Base-by-base conservation (phyloP, 2,888 invertebrate genomes). In the Deilephila elpenor region DNA sequence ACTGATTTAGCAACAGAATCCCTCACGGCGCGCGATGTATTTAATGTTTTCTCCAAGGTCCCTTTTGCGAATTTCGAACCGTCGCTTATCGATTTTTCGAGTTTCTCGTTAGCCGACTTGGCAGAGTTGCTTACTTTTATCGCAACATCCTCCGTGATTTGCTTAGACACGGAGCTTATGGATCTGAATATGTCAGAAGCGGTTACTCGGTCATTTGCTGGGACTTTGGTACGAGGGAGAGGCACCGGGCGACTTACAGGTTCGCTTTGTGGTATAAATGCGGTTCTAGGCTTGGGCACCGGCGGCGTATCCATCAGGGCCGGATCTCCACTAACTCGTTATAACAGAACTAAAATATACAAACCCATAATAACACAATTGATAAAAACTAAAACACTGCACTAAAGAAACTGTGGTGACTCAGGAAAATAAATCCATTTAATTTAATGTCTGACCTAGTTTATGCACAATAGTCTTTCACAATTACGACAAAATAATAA, bases 1-100 rank as follows among this genome's bases (percentile, higher is more conserved):
- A 96, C 95, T 61, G 96, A 96, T 78, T 95, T 96, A 5, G 95
- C 93, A 20, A 96, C 95, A 70, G 94, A 94, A 74, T 95, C 93
- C 75, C 95, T 90, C 61, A 95, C 84, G 17, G 95, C 95, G 17
- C 94, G 91, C 1, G 95, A 95, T 3, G 95, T 94, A 17, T 87
- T 90, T 11, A 94, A 78, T 0, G 95, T 95, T 79, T 92, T 93
- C 79, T 95, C 94, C 5, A 95, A 80, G 5, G 94, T 94, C 29
- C 92, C 93, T 87, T 91, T 95, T 32, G 94, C 91, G 76, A 92
- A 91, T 76, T 86, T 91, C 0, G 93, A 93, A 8, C 93, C 89
- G 76, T 93, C 93, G 8, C 85, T 83, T 4, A 92, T 78, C 1
- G 92, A 90, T 78, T 87, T 92, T 79, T 93, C 93, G 71, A 93